Conservation (phyloP, 2,888 invertebrate genomes). For the Mamestra brassicae region DNA sequence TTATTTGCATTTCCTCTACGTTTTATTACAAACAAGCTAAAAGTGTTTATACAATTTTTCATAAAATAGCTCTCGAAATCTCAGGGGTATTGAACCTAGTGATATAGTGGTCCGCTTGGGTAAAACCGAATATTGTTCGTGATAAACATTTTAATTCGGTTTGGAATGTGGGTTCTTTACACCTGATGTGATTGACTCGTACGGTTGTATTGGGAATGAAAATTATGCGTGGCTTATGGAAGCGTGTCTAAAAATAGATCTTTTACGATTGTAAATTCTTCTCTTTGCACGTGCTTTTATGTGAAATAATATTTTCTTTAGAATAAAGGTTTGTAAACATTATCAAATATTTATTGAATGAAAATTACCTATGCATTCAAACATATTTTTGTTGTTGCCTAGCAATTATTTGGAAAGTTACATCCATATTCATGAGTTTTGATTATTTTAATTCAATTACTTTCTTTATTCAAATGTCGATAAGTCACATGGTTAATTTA, state of each 20-base stretch:
- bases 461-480: constrained; percentile 44
- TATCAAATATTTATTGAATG: background rate
- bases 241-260: constrained; percentile 28
- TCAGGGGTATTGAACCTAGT: constrained; percentile 71
- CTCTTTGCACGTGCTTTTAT: background rate
- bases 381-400: background rate
- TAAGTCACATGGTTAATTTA: background rate
- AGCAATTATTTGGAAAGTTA: constrained; percentile 46
- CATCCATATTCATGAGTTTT: constrained; percentile 32
- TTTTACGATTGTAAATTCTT: constrained; percentile 18
- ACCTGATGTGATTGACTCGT: constrained; percentile 51
- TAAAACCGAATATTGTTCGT: constrained; percentile 76
- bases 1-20: constrained; percentile 42
- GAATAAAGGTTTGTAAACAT: constrained; percentile 16
- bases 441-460: constrained; percentile 40
- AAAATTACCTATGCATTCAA: constrained; percentile 8
- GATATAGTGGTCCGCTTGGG: constrained; percentile 67
- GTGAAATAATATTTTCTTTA: constrained; percentile 15
- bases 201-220: constrained; percentile 37
- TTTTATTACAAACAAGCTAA: constrained; percentile 50
- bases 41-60: constrained; percentile 59
- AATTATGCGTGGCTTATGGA: constrained; percentile 21
- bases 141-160: constrained; percentile 75
- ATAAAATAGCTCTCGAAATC: constrained; percentile 31
- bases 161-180: constrained; percentile 65